Conservation (phyloP, 2,888 invertebrate species). For the Ecdyonurus torrentis region DNA sequence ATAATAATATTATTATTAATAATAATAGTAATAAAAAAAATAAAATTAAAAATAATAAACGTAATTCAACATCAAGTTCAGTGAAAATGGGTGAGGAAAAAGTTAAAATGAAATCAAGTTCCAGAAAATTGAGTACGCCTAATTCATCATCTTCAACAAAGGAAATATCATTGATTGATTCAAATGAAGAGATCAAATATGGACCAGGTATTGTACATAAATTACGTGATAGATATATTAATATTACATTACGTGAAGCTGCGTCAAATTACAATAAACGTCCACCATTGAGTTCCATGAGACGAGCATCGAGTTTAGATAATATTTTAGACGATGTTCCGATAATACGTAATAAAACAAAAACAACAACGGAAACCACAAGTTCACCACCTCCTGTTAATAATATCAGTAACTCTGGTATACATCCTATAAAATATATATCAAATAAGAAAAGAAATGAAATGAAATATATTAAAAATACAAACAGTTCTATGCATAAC, state of each 20-base stretch:
- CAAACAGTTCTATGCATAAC: conserved; percentile 8
- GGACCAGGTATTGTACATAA: conserved; percentile 85
- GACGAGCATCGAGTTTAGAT: conserved; percentile 71
- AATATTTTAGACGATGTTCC: conserved; percentile 53
- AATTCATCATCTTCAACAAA: neutral
- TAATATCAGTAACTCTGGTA: neutral
- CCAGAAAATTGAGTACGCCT: neutral
- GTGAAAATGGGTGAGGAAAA: neutral
- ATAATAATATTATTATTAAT: neutral
- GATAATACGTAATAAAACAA: conserved; percentile 8
- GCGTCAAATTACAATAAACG: conserved; percentile 36
- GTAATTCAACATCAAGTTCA: neutral
- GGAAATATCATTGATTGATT: conserved; percentile 26
- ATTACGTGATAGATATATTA: conserved; percentile 71
- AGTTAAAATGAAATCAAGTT: neutral
- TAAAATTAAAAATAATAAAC: neutral
- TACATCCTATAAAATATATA: neutral
- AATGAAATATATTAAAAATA: no score
- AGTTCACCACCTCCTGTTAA: neutral
- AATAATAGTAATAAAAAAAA: neutral
- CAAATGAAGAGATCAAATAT: conserved; percentile 72
- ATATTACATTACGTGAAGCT: conserved; percentile 63
- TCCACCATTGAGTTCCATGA: conserved; percentile 46
- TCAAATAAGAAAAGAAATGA: no score
- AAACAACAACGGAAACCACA: conserved; percentile 9